Base-by-base conservation (phyloP, 2,113 vertebrate species). In the Geococcyx californianus region DNA sequence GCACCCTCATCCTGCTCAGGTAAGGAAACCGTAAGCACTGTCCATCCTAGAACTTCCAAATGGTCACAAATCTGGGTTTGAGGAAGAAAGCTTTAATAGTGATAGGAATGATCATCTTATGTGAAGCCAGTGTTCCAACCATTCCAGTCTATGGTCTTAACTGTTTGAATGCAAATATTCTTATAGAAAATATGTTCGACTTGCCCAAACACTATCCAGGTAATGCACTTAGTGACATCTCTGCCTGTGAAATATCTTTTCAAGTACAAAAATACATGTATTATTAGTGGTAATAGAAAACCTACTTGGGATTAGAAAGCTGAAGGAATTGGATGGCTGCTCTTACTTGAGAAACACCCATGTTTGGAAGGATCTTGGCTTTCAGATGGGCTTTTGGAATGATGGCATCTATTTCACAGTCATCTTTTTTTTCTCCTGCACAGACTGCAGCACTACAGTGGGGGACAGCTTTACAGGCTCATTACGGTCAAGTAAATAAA, bases 201-300 rank as follows among this genome's bases (percentile, higher is more conserved):
- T 94, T 96, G 89, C 91, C 86, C 80, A 83, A 84, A 88, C 52
- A 31, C 16, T 91, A 45, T 97, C 87, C 80, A 82, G 7, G 95
- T 95, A 95, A 76, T 82, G 60, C 70, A 83, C 49, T 93, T 86
- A 68, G 74, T 91, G 89, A 85, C 66, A 76, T 70, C 63, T 68
- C 67, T 93, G 92, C 73, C 63, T 96, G 87, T 69, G 89, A 82
- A 52, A 15, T 69, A 24, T 96, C 90, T 94, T 94, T 97, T 97
- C 78, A 97, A 84, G 91, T 93, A 83, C 36, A 91, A 40, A 87
- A 66, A 89, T 93, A 45, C 25, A 81, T 51, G 42, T 78, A 26
- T 96, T 93, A 69, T 79, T 92, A 93, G 58, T 85, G 93, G 95
- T 95, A 97, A 96, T 90, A 88, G 82, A 90, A 94, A 93, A 54